Conservation (phyloP, 2,797 vertebrate genomes). For the Gallinago nigripennis region DNA sequence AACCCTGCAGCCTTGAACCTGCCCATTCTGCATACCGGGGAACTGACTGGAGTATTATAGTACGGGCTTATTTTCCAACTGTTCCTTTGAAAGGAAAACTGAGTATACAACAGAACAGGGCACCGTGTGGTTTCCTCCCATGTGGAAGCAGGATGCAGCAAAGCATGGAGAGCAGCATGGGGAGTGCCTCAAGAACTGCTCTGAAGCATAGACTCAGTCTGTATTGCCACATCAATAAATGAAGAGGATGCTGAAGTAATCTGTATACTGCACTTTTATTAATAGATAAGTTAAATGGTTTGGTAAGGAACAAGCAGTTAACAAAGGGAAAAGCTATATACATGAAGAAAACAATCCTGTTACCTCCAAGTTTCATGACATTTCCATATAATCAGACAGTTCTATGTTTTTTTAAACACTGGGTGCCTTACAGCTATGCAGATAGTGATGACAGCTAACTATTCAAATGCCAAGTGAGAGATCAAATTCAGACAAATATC, state of each 20-base stretch:
- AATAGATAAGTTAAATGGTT: neutral
- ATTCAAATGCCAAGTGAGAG: neutral
- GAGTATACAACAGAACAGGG: accelerated
- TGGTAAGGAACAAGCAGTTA: neutral
- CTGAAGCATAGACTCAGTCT: neutral
- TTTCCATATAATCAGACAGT: neutral
- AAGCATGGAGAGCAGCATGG: neutral
- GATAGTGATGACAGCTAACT: constrained; percentile 34
- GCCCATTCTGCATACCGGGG: accelerated
- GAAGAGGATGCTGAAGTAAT: neutral
- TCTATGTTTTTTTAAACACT: neutral
- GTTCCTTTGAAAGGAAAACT: neutral
- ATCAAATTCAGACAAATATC: neutral
- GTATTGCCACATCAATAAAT: neutral
- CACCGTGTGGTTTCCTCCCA: accelerated
- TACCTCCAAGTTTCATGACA: neutral
- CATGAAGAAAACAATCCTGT: neutral
- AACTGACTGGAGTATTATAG: neutral
- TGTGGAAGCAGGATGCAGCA: neutral
- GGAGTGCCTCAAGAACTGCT: neutral
- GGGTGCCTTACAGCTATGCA: neutral
- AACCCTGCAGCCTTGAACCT: neutral
- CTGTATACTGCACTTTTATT: neutral
- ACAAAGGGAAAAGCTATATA: neutral
- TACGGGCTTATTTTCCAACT: neutral